Conservation (phyloP, 2,113 vertebrate genomes). For the Pithys albifrons region DNA sequence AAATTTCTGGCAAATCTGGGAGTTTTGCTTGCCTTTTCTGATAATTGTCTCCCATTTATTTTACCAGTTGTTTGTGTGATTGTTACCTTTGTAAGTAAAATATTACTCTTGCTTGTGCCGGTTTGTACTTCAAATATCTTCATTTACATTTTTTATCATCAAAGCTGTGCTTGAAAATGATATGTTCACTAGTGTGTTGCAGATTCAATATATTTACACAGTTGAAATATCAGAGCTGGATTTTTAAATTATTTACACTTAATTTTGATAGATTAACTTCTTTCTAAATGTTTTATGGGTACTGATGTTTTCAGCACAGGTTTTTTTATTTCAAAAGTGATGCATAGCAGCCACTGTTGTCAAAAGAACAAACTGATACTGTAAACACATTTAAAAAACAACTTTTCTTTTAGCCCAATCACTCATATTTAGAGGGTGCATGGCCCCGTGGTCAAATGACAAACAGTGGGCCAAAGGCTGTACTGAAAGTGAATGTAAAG, state of each 20-base stretch:
- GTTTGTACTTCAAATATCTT: constrained; percentile 40
- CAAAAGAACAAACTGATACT: background rate
- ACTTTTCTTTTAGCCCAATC: background rate
- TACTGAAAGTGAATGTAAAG: background rate
- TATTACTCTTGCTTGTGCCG: background rate
- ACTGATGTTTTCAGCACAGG: background rate
- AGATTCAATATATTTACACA: constrained; percentile 39
- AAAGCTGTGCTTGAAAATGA: constrained; percentile 47
- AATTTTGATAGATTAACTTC: constrained; percentile 58
- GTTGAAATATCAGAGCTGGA: constrained; percentile 19
- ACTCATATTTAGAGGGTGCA: background rate
- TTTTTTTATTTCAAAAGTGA: background rate
- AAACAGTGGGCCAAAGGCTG: background rate
- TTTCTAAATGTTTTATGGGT: constrained; percentile 44
- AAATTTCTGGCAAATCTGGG: background rate
- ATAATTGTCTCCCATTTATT: background rate
- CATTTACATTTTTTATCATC: constrained; percentile 37
- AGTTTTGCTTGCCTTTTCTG: background rate
- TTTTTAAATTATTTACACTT: constrained; percentile 41
- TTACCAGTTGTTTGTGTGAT: background rate
- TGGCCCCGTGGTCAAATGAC: background rate
- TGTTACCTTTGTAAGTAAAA: background rate
- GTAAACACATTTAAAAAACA: background rate
- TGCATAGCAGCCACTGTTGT: background rate
- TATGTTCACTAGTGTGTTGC: constrained; percentile 37